phyloP scores from a whole-genome alignment of 1,140 invertebrate genomes.

The Apis laboriosa region DNA sequence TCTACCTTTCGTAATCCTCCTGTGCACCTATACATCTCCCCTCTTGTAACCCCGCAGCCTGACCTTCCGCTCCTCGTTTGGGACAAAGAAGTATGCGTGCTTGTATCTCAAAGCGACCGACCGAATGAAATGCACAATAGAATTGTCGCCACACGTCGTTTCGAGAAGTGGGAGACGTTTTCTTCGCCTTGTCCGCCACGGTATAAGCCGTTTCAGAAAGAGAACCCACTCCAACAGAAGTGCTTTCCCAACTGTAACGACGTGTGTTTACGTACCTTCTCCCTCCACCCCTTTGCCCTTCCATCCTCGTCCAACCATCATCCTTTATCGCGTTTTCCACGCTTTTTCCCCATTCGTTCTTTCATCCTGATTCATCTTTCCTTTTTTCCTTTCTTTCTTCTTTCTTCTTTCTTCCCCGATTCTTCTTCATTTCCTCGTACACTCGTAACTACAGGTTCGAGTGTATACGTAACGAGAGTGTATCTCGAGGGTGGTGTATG shows the following conservation, averaged over 20 bases:
- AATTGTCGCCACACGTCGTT: conserved; percentile 72
- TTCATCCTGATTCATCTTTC: background rate
- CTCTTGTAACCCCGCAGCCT: conserved; percentile 31
- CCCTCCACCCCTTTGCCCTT: background rate
- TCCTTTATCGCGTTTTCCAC: conserved; percentile 21
- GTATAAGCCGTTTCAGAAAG: conserved; percentile 57
- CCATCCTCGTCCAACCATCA: background rate
- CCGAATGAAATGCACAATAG: conserved; percentile 75
- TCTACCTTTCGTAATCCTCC: conserved; percentile 63
- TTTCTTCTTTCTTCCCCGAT: background rate
- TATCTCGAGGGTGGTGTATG: background rate
- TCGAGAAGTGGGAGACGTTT: conserved; percentile 62
- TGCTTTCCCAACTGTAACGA: conserved; percentile 51
- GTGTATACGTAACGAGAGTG: conserved; percentile 48
- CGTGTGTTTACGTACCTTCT: conserved; percentile 48
- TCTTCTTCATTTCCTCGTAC: background rate
- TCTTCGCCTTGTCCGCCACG: conserved; percentile 51
- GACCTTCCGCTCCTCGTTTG: conserved; percentile 15
- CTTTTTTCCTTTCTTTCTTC: too few species aligned
- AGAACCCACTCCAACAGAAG: conserved; percentile 43
- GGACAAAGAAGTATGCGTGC: conserved; percentile 62
- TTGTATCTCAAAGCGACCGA: conserved; percentile 75
- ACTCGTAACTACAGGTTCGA: background rate
- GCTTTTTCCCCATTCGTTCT: background rate
- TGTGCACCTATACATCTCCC: conserved; percentile 45